phyloP scores from a whole-genome alignment of 2,113 vertebrate genomes.

The Pyrgilauda ruficollis region DNA sequence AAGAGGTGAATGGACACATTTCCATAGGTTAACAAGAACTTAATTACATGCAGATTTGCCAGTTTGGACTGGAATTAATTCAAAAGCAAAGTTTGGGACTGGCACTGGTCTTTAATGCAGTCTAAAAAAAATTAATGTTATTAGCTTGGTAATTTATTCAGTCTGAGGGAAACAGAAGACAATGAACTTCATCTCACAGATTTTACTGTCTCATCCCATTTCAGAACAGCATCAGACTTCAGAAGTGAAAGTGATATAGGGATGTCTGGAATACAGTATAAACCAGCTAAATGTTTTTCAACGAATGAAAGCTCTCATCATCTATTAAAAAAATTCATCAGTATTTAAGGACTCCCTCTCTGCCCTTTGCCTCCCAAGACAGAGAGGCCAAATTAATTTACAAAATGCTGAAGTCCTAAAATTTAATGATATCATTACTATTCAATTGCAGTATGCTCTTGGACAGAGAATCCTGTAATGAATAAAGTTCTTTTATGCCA shows the following conservation, averaged over 20 bases:
- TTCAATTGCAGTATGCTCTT: background rate
- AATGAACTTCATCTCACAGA: conserved; percentile 30
- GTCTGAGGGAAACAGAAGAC: background rate
- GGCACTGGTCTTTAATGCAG: background rate
- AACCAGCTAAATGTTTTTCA: conserved; percentile 31
- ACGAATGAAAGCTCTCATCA: background rate
- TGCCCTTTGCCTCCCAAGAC: conserved; percentile 51
- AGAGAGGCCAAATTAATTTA: conserved; percentile 58
- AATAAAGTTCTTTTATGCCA: conserved; percentile 13
- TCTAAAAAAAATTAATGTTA: background rate
- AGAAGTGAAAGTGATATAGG: background rate
- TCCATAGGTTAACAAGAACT: background rate
- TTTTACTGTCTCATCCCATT: conserved; percentile 38
- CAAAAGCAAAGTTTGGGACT: background rate
- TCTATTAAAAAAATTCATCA: conserved; percentile 43
- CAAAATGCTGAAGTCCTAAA: conserved; percentile 56
- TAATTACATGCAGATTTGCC: background rate
- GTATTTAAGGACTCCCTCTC: conserved; percentile 44
- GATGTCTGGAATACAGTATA: conserved; percentile 45
- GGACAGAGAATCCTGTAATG: background rate
- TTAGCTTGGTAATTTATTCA: conserved; percentile 48
- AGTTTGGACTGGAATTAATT: background rate
- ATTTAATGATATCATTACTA: conserved; percentile 59
- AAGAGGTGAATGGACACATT: background rate
- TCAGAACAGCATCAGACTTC: background rate